Conservation (phyloP, 2,113 vertebrate genomes). For the Corydoras maculifer region DNA sequence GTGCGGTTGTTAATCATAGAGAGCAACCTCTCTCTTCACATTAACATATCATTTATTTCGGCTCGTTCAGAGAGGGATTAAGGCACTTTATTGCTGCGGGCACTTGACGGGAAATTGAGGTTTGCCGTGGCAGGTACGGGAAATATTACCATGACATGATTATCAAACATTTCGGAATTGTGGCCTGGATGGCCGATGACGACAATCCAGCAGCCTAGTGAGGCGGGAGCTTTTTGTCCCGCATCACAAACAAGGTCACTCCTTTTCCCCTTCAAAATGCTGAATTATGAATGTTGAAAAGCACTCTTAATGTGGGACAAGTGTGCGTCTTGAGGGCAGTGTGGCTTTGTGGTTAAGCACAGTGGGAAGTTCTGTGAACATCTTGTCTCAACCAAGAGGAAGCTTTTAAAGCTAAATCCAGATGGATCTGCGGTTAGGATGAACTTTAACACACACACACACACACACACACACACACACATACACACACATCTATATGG, state of each 20-base stretch:
- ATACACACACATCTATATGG: too few relatives aligned
- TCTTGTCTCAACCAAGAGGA: neutral
- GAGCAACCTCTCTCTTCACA: neutral
- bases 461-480: too few relatives aligned
- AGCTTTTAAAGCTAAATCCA: neutral
- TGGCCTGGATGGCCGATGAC: too few relatives aligned
- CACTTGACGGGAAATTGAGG: neutral
- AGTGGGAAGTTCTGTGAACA: neutral
- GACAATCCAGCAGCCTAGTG: neutral
- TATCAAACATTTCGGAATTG: neutral
- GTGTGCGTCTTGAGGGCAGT: neutral
- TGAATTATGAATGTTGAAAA: neutral
- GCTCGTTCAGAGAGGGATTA: neutral
- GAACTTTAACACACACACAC: too few relatives aligned
- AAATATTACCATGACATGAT: neutral
- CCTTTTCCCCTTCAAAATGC: neutral
- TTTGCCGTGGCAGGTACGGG: neutral
- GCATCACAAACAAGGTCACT: conserved; percentile 1
- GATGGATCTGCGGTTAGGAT: too few relatives aligned
- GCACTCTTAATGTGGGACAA: neutral
- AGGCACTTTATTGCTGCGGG: neutral
- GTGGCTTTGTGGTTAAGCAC: neutral
- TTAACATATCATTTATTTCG: conserved; percentile 2
- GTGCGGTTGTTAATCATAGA: neutral
- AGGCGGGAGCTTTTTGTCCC: neutral